Evolutionary conservation across 2,888 invertebrate species (phyloP), one percentile per base, ranked within the genome.

Genomic region (Agrenia bidenticulata): DNA sequence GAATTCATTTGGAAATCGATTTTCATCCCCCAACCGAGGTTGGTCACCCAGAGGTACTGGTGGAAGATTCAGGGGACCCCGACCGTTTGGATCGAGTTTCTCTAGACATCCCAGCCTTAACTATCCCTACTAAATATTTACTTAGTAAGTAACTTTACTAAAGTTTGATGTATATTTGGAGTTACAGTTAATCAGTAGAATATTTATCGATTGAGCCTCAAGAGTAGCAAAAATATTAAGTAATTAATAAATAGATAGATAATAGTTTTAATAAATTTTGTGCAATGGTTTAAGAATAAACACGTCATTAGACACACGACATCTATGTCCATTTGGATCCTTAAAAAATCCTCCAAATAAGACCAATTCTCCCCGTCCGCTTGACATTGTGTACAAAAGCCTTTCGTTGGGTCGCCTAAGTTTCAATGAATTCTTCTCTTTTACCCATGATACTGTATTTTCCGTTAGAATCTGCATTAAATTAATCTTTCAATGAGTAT

Each of bases 301-400:
- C 9, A 76, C 70, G 51, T 76, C 74, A 61, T 65, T 74, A 9
- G 74, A 73, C 19, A 76, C 76, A n/a, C 73, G 67, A 59, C 76
- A 76, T 2, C 67, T 32, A 1, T 61, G 51, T 1, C 66, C 59
- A 63, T 72, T 73, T 17, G 69, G 69, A 17, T 90, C 89, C 79
- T 91, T 92, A 77, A 89, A 88, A 73, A 96, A 92, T 64, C 96
- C 97, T n/a, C 96, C 96, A 82, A 97, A 96, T 85, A 97, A 89
- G 61, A 97, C 88, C 27, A 97, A 81, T 82, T 97, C 96, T 13
- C 92, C 92, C 78, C 92, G 89, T 15, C 94, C 96, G 72, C 89
- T 86, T 4, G 94, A 89, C 76, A 96, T 84, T 37, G 93, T 89
- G 79, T 95, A 95, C 77, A 95, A 85, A 73, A 95, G 90, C 56